Percentiles rank a stretch among this genome's conserved stretches.
phyloP scores from a whole-genome alignment of 2,113 vertebrate genomes.

The Mus musculus region GRCm39 chr15:26631001-26631500 shows the following conservation, averaged over 20 bases:
- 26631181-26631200: neutral
- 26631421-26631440: neutral
- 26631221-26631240: neutral
- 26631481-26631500: too few relatives aligned
- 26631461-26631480: too few relatives aligned
- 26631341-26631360: neutral
- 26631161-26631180: neutral
- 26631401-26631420: neutral
- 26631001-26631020: neutral
- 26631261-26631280: neutral
- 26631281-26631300: conserved; percentile 33
- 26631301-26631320: neutral
- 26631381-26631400: neutral
- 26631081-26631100: neutral
- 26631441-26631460: neutral
- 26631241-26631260: neutral
- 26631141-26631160: neutral
- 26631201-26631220: neutral
- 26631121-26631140: neutral
- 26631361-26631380: neutral
- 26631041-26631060: accelerated
- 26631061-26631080: neutral
- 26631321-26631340: conserved; percentile 5
- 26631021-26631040: neutral
- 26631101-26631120: neutral